These are phyloP conservation scores for Myrmecobius fasciatus DNA, from an alignment of 2,113 vertebrate species.

Conservation along the genomic window DNA sequence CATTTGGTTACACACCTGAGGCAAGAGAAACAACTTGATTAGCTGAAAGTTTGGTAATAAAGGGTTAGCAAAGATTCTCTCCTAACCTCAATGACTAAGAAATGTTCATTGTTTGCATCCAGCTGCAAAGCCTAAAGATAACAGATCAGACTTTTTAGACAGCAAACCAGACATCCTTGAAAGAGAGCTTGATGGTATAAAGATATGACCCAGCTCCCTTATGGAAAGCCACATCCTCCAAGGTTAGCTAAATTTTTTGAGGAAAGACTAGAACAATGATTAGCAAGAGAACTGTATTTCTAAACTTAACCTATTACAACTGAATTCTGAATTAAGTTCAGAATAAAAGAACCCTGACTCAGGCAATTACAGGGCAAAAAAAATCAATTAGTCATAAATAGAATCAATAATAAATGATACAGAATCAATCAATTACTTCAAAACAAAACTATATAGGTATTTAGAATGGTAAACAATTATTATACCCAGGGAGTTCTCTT, in stretches of 20 bases:
- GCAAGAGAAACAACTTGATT: neutral
- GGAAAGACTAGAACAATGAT: neutral
- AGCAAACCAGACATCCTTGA: neutral
- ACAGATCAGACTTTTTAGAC: neutral
- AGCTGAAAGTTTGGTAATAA: neutral
- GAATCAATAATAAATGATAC: neutral
- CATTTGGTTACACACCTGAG: neutral
- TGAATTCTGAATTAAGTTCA: neutral
- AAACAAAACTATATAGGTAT: neutral
- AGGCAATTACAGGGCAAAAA: neutral
- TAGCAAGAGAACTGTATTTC: neutral
- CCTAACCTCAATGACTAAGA: neutral
- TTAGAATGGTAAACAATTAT: neutral
- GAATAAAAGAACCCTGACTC: neutral
- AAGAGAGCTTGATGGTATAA: neutral
- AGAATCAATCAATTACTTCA: neutral
- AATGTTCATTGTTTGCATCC: neutral
- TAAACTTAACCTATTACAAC: neutral
- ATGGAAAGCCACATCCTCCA: neutral
- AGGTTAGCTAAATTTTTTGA: too few relatives aligned
- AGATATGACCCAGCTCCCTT: neutral
- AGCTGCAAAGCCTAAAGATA: neutral
- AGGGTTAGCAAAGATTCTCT: neutral
- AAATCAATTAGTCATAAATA: neutral
- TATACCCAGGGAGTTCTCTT: neutral